Evolutionary conservation across 2,113 vertebrate species (phyloP).

Genomic region (Hemiscyllium ocellatum): DNA sequence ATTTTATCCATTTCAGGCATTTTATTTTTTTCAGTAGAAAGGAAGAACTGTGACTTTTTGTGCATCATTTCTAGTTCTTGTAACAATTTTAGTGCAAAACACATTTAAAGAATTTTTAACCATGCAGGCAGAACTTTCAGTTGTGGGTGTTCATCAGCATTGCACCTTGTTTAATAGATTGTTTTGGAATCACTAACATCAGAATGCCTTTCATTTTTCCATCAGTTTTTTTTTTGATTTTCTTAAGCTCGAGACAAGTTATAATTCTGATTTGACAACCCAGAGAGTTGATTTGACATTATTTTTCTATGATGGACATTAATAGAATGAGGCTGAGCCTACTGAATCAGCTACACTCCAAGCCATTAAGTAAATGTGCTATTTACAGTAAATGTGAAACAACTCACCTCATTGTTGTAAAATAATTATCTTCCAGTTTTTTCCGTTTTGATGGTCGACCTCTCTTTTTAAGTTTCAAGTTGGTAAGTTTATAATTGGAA

Average conservation of each 20-base stretch:
- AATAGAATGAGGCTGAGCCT: neutral
- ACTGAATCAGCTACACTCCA: neutral
- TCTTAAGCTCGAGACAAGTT: neutral
- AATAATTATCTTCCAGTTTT: slow-evolving; percentile 64
- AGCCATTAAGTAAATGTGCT: neutral
- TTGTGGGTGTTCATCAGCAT: neutral
- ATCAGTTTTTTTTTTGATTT: neutral
- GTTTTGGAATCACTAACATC: neutral
- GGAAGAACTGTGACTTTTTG: neutral
- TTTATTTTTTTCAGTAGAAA: neutral
- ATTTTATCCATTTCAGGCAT: neutral
- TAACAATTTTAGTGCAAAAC: neutral
- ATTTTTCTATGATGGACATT: neutral
- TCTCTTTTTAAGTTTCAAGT: slow-evolving; percentile 12
- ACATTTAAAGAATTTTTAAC: neutral
- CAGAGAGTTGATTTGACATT: neutral
- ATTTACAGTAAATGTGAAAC: neutral
- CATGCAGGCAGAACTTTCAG: neutral
- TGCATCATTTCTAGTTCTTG: neutral
- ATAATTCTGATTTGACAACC: neutral
- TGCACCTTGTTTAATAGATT: neutral
- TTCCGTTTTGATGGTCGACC: slow-evolving; percentile 82
- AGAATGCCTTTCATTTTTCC: neutral
- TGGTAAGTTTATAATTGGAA: neutral
- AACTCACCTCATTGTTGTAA: slow-evolving; percentile 1